phyloP scores from a whole-genome alignment of 1,140 invertebrate species.

The Diuraphis noxia region DNA sequence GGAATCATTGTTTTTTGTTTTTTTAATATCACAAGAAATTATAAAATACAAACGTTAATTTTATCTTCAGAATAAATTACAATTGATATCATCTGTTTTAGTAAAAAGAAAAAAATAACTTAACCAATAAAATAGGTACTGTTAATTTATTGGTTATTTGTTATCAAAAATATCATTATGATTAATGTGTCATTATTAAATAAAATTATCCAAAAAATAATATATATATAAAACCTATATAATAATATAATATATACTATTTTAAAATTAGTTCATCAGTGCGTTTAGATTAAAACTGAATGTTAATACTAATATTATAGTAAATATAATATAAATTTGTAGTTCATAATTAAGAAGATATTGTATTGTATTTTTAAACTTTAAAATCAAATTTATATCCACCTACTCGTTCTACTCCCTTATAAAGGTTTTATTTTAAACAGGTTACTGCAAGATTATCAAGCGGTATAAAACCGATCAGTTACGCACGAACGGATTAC shows the following conservation, averaged over 20 bases:
- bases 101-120: background rate
- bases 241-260: too few species aligned
- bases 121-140: too few species aligned
- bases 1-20: too few species aligned
- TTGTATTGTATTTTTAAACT: background rate
- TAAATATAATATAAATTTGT: background rate
- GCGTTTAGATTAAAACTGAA: background rate
- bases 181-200: too few species aligned
- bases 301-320: background rate
- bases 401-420: too few species aligned
- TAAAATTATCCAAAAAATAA: too few species aligned
- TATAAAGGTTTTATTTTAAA: background rate
- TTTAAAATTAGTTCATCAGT: too few species aligned
- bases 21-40: too few species aligned
- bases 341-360: background rate
- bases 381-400: constrained; percentile 5
- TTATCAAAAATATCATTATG: too few species aligned
- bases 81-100: background rate
- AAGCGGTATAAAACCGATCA: background rate
- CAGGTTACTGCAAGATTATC: background rate
- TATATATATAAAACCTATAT: too few species aligned
- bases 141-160: too few species aligned
- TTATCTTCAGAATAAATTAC: background rate
- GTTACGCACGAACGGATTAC: background rate
- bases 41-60: too few species aligned